These are phyloP conservation scores for Epizoanthus illoricatus DNA, from an alignment of 92 coral and sea anemone genomes.

Conservation along the genomic window DNA sequence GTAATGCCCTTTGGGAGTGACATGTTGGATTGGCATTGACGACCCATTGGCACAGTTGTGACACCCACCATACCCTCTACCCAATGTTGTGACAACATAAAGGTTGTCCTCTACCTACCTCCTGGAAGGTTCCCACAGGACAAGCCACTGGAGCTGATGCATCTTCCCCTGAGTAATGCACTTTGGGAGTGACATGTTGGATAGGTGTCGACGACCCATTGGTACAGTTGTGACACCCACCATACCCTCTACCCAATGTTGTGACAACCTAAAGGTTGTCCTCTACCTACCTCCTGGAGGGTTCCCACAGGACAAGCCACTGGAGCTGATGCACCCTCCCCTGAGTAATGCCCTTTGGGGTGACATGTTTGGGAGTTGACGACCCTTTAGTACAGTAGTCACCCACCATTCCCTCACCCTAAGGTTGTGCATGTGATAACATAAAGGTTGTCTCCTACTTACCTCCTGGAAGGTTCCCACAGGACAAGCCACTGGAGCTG, in stretches of 20 bases:
- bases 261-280: background rate
- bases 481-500: conserved; percentile 72
- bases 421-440: background rate
- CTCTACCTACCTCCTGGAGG: conserved; percentile 74
- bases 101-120: conserved; percentile 50
- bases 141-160: conserved; percentile 71
- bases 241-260: too few species aligned
- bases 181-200: conserved; percentile 52
- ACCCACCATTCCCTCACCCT: conserved; percentile 29
- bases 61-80: too few species aligned
- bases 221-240: too few species aligned
- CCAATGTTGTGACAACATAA: background rate
- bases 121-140: conserved; percentile 91
- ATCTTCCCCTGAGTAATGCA: conserved; percentile 81
- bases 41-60: conserved; percentile 79
- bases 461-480: conserved; percentile 96
- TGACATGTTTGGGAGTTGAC: too few species aligned
- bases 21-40: conserved; percentile 73
- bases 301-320: conserved; percentile 87
- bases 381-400: conserved; percentile 59
- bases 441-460: background rate
- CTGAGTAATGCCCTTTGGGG: conserved; percentile 78
- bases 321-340: conserved; percentile 69
- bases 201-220: conserved; percentile 84
- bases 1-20: conserved; percentile 67